Conservation (phyloP, 2,888 invertebrate genomes). For the Drosophila acutilabella region DNA sequence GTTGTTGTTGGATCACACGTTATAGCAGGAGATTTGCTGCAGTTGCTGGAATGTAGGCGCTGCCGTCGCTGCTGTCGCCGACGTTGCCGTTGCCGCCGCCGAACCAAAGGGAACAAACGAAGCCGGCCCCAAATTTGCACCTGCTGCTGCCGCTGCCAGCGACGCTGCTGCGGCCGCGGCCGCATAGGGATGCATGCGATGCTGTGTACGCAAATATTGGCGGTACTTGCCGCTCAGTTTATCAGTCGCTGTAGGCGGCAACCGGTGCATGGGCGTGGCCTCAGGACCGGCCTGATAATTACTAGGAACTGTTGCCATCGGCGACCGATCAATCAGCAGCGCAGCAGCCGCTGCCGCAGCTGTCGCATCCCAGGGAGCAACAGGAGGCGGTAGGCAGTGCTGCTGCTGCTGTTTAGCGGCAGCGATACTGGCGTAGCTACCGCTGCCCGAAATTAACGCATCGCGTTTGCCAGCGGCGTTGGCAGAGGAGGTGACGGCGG, state of each 20-base stretch:
- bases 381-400: conserved; percentile 69
- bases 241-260: conserved; percentile 69
- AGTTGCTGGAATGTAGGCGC: conserved; percentile 85
- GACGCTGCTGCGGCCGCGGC: conserved; percentile 78
- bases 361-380: conserved; percentile 72
- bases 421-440: conserved; percentile 65
- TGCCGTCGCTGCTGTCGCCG: conserved; percentile 72
- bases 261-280: conserved; percentile 79
- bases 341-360: conserved; percentile 70
- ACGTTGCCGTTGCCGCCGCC: conserved; percentile 73
- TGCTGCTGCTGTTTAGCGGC: conserved; percentile 63
- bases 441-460: conserved; percentile 85
- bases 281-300: conserved; percentile 86
- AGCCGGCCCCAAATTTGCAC: conserved; percentile 82
- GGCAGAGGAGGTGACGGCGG: conserved; percentile 36
- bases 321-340: conserved; percentile 84
- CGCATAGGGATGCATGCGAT: conserved; percentile 87
- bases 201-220: conserved; percentile 87
- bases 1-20: conserved; percentile 86
- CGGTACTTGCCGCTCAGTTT: conserved; percentile 86
- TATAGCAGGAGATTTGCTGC: conserved; percentile 87
- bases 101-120: conserved; percentile 84
- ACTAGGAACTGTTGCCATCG: conserved; percentile 85
- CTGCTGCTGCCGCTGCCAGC: conserved; percentile 84
- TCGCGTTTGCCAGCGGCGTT: conserved; percentile 83